phyloP scores from a whole-genome alignment of 2,888 invertebrate genomes.

The Nephrocerus scutellatus region DNA sequence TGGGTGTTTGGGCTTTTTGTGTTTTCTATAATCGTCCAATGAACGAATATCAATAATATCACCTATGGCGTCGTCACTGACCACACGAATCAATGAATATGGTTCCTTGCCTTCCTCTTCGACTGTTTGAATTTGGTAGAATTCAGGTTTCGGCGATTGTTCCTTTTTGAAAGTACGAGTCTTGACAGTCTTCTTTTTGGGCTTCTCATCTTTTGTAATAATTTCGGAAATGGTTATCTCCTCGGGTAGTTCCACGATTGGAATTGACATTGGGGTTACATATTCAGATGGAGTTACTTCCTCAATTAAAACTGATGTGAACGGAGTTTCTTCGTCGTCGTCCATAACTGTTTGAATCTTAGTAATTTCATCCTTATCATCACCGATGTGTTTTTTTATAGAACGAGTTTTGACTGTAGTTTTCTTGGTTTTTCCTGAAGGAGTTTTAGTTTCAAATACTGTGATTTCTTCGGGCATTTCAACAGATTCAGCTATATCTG shows the following conservation, averaged over 20 bases:
- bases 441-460: conserved; percentile 33
- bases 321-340: conserved; percentile 36
- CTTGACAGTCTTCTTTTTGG: conserved; percentile 42
- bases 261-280: conserved; percentile 27
- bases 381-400: conserved; percentile 42
- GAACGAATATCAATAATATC: conserved; percentile 43
- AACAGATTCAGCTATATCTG: conserved; percentile 25
- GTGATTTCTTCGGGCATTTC: conserved; percentile 43
- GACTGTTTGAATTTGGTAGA: conserved; percentile 49
- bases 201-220: conserved; percentile 38
- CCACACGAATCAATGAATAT: conserved; percentile 44
- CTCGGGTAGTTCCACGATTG: conserved; percentile 41
- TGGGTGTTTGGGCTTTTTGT: conserved; percentile 34
- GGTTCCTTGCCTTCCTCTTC: conserved; percentile 50
- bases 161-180: conserved; percentile 49
- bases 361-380: conserved; percentile 43
- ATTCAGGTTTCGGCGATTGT: conserved; percentile 39
- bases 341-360: conserved; percentile 43
- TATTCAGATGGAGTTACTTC: conserved; percentile 37
- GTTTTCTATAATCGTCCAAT: conserved; percentile 39
- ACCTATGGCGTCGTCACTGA: conserved; percentile 40
- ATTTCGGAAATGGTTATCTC: conserved; percentile 38
- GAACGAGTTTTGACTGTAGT: conserved; percentile 41
- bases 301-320: conserved; percentile 36
- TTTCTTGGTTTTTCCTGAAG: conserved; percentile 39